Conservation (phyloP, 2,113 vertebrate genomes). For the Falco punctatus region DNA sequence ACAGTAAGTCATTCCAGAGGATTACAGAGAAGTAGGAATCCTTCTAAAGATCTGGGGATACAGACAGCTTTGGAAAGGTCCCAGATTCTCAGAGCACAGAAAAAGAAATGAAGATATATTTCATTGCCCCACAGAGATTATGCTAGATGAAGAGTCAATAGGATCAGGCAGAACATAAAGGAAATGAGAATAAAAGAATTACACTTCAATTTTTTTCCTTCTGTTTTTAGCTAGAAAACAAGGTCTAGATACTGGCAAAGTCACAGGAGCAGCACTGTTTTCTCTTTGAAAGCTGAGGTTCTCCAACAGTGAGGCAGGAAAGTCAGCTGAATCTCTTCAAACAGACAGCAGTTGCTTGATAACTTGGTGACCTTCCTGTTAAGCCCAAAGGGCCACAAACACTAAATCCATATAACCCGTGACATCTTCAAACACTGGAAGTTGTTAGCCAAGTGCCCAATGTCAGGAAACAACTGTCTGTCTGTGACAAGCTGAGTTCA, state of each 20-base stretch:
- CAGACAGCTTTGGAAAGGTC: neutral
- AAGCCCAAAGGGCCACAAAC: slow-evolving; percentile 19
- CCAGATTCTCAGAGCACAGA: neutral
- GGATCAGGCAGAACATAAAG: neutral
- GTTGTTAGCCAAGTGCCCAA: slow-evolving; percentile 26
- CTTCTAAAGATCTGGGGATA: neutral
- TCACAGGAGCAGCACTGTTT: neutral
- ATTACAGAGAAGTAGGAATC: neutral
- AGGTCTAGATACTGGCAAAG: neutral
- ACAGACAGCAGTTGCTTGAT: slow-evolving; percentile 23
- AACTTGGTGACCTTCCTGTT: slow-evolving; percentile 65
- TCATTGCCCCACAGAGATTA: neutral
- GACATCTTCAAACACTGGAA: slow-evolving; percentile 34
- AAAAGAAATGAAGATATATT: neutral
- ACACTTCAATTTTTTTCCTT: neutral
- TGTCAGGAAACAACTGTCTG: slow-evolving; percentile 63
- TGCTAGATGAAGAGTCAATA: neutral
- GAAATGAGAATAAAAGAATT: neutral
- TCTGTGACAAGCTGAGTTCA: slow-evolving; percentile 20
- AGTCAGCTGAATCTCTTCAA: slow-evolving; percentile 9
- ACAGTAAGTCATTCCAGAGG: neutral
- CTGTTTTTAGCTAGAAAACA: neutral
- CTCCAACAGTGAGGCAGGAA: neutral
- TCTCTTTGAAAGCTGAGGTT: neutral
- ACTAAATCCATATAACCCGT: slow-evolving; percentile 29